Conservation (phyloP, 2,888 invertebrate genomes). For the Mesorhabditis sp. region DNA sequence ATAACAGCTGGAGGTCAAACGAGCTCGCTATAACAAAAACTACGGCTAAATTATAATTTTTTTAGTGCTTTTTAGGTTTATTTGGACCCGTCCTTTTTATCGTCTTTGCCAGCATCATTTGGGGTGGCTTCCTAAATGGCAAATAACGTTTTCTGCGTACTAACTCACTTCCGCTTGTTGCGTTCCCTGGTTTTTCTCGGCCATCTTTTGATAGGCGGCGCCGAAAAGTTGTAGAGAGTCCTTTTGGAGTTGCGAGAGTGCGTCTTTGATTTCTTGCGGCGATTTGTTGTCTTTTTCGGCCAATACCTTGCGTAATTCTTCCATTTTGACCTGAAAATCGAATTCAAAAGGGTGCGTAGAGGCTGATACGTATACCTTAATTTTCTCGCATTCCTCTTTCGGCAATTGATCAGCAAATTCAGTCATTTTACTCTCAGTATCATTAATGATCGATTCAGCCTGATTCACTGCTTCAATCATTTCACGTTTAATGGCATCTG, state of each 20-base stretch:
- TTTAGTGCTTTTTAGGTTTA: too few relatives aligned
- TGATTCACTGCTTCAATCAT: conserved; percentile 77
- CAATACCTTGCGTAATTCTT: conserved; percentile 66
- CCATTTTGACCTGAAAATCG: conserved; percentile 35
- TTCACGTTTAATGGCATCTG: conserved; percentile 85
- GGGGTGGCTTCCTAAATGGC: not conserved
- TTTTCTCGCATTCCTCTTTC: conserved; percentile 71
- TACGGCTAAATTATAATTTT: too few relatives aligned
- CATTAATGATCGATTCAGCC: conserved; percentile 93
- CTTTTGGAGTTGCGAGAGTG: conserved; percentile 84
- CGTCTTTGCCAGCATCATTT: too few relatives aligned
- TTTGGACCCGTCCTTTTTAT: too few relatives aligned
- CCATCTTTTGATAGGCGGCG: conserved; percentile 97
- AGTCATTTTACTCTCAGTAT: conserved; percentile 94
- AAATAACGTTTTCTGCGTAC: not conserved
- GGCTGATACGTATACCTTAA: not conserved
- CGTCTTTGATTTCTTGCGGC: conserved; percentile 82
- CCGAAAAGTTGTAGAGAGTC: conserved; percentile 95
- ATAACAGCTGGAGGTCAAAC: too few relatives aligned
- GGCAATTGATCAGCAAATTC: conserved; percentile 96
- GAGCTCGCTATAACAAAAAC: too few relatives aligned
- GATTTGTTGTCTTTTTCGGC: conserved; percentile 86
- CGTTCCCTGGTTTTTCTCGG: conserved; percentile 42
- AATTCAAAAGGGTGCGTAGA: not conserved
- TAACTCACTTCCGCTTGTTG: not conserved